Conservation (phyloP, 2,113 vertebrate genomes). For the Colius striatus region DNA sequence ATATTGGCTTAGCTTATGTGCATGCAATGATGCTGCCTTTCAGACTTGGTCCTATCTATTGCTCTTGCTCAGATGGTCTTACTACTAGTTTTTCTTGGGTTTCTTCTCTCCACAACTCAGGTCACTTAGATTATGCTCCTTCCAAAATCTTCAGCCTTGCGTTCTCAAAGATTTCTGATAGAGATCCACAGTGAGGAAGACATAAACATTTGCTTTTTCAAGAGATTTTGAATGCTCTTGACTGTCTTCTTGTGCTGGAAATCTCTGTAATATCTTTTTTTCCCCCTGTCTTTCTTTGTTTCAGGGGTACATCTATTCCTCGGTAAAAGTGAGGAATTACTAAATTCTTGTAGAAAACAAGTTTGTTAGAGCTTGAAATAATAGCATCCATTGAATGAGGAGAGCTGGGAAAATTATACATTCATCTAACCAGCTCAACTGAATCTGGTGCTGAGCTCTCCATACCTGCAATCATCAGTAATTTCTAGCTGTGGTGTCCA, state of each 20-base stretch:
- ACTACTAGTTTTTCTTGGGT: background rate
- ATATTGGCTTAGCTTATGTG: background rate
- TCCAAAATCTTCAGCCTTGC: background rate
- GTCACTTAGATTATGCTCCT: background rate
- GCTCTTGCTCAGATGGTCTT: background rate
- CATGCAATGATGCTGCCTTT: background rate
- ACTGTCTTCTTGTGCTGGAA: background rate
- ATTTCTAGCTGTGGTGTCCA: background rate
- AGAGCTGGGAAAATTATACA: background rate
- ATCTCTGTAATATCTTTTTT: background rate
- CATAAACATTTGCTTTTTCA: background rate
- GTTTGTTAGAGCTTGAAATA: slow-evolving; percentile 18
- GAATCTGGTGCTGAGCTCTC: background rate
- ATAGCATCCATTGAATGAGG: background rate
- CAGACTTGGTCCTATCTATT: background rate
- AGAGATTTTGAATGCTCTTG: background rate
- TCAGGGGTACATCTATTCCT: background rate
- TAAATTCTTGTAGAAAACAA: background rate
- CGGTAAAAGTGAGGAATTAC: background rate
- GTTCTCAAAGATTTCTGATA: slow-evolving; percentile 1
- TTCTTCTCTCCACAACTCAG: background rate
- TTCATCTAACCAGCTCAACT: background rate
- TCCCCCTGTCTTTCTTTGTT: background rate
- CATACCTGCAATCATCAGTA: background rate
- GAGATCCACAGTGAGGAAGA: background rate